A percentile compares a stretch with the other conserved stretches of the same genome.
These are phyloP conservation scores for Campoplex nolae DNA, from an alignment of 2,888 invertebrate genomes.

Conservation along the genomic window DNA sequence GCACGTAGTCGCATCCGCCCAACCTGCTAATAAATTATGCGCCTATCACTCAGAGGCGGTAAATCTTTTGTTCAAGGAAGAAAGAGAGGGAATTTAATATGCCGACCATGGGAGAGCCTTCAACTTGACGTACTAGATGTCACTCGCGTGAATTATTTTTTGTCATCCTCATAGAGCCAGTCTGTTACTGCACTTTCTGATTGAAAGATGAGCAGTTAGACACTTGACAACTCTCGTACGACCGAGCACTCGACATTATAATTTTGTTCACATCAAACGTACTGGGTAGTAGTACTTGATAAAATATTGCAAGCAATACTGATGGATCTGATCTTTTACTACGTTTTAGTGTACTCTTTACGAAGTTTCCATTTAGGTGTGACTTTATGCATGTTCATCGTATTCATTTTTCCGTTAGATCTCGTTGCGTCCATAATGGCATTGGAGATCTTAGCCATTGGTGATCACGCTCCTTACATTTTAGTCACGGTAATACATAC, in stretches of 20 bases:
- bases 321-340: not conserved
- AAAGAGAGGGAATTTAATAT: constrained; percentile 13
- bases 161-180: constrained; percentile 1
- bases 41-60: constrained; percentile 20
- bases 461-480: no score
- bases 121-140: constrained; percentile 25
- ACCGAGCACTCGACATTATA: not conserved
- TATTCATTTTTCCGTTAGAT: not conserved
- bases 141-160: constrained; percentile 29
- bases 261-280: not conserved
- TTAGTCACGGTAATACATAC: not conserved
- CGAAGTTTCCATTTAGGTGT: not conserved
- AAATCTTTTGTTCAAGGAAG: not conserved
- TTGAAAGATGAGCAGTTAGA: constrained; percentile 37
- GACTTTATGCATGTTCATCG: not conserved
- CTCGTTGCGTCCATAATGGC: not conserved
- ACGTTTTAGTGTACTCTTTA: not conserved
- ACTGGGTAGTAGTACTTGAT: not conserved
- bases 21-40: constrained; percentile 8
- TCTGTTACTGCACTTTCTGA: constrained; percentile 34
- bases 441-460: not conserved
- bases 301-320: not conserved
- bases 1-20: constrained; percentile 4
- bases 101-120: constrained; percentile 23
- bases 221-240: not conserved